Conservation (phyloP, 1,140 invertebrate species). For the Nomia melanderi region DNA sequence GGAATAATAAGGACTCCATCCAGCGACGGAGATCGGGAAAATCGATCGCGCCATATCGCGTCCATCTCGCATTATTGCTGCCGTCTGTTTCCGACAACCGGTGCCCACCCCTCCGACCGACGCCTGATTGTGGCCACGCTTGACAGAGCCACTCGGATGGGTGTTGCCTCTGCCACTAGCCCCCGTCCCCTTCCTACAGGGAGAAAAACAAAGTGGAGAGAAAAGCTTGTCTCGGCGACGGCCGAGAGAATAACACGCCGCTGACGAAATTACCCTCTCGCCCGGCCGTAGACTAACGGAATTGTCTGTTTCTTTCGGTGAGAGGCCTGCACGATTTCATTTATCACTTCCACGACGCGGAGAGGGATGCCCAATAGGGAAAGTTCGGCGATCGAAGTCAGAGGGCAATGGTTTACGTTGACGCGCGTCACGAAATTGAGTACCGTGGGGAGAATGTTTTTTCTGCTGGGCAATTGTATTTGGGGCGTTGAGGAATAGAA, state of each 20-base stretch:
- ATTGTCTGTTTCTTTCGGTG: conserved; percentile 44
- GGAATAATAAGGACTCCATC: conserved; percentile 61
- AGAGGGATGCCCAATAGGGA: neutral
- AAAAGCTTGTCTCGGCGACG: neutral
- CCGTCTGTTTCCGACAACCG: conserved; percentile 60
- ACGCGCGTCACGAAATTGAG: no score
- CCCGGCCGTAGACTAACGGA: neutral
- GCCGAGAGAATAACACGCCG: conserved; percentile 30
- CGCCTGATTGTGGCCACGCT: conserved; percentile 46
- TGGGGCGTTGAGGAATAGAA: no score
- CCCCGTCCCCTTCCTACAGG: neutral
- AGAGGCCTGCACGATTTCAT: conserved; percentile 40
- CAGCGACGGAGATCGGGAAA: conserved; percentile 56
- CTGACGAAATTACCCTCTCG: conserved; percentile 11
- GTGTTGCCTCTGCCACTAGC: conserved; percentile 9
- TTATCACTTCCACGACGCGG: conserved; percentile 36
- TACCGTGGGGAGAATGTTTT: no score
- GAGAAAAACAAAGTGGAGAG: neutral
- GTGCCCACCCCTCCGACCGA: conserved; percentile 5
- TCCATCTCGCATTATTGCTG: conserved; percentile 63
- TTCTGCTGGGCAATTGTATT: no score
- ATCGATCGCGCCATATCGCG: conserved; percentile 61
- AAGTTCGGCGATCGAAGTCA: no score
- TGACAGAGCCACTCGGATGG: conserved; percentile 8
- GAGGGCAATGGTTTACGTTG: no score